Percentiles rank a stretch among this genome's conserved stretches.
Conservation (phyloP, 2,797 vertebrate genomes). For the Pristis pectinata region DNA sequence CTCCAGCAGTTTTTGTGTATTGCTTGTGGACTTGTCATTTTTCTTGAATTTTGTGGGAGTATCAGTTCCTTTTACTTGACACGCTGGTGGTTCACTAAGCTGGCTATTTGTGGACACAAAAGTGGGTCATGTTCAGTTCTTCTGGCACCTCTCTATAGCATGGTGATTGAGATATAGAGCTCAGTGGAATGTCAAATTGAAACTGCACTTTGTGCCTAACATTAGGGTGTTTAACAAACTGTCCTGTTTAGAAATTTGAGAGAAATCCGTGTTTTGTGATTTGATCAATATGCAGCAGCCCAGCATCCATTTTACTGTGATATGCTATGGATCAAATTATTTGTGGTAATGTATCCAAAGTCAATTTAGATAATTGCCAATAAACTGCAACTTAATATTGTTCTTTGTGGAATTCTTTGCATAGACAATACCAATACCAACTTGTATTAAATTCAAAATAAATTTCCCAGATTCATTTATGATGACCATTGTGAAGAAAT, state of each 20-base stretch:
- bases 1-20: too few relatives aligned
- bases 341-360: not conserved
- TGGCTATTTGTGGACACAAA: not conserved
- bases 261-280: constrained; percentile 2
- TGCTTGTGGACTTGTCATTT: not conserved
- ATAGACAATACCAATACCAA: too few relatives aligned
- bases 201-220: not conserved
- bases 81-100: not conserved
- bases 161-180: not conserved
- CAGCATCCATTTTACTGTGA: not conserved
- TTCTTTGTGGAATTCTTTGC: too few relatives aligned
- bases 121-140: not conserved
- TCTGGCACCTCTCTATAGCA: not conserved
- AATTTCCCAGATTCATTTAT: not conserved
- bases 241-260: too few relatives aligned
- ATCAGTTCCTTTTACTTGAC: not conserved
- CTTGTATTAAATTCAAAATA: too few relatives aligned
- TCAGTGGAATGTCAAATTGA: not conserved
- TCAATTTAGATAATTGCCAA: not conserved
- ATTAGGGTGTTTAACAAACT: too few relatives aligned
- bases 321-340: not conserved
- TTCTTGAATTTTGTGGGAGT: not conserved
- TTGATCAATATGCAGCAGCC: not conserved
- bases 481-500: too few relatives aligned
- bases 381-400: too few relatives aligned